Evolutionary conservation across 1,140 invertebrate species (phyloP).

Genomic region (Oreohelix idahoensis): DNA sequence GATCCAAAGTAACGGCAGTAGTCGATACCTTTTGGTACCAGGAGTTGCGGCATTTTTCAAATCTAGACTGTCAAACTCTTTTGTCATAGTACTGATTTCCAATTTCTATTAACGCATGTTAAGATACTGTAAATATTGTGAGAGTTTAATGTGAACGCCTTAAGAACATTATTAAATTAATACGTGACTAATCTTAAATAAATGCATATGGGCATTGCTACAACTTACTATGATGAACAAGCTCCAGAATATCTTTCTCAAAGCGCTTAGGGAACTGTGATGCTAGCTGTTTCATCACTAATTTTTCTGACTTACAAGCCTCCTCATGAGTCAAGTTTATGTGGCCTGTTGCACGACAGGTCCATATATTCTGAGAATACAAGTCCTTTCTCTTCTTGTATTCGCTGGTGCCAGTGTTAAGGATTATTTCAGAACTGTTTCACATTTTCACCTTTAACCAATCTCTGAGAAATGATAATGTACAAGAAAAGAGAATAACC

Average conservation of each 20-base stretch:
- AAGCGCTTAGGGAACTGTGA: slow-evolving; percentile 66
- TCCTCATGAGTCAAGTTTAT: slow-evolving; percentile 73
- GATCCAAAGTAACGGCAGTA: no score
- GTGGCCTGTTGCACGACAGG: slow-evolving; percentile 74
- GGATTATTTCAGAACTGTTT: slow-evolving; percentile 34
- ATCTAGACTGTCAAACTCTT: no score
- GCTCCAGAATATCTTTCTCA: slow-evolving; percentile 70
- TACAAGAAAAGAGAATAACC: no score
- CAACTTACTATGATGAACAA: slow-evolving; percentile 73
- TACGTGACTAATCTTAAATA: no score
- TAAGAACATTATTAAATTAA: no score
- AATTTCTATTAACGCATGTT: no score
- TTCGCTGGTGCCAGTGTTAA: slow-evolving; percentile 64
- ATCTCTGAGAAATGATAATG: no score
- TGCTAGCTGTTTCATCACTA: slow-evolving; percentile 64
- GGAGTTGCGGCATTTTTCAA: no score
- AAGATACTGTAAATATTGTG: no score
- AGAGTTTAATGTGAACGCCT: no score
- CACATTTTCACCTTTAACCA: neutral
- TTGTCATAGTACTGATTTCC: no score
- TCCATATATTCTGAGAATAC: slow-evolving; percentile 73
- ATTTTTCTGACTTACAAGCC: slow-evolving; percentile 73
- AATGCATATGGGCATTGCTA: neutral
- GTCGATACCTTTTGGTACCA: no score
- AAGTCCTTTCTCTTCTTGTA: slow-evolving; percentile 65